Evolutionary conservation across 2,797 vertebrate species (phyloP), one percentile per base, ranked within the genome.

Genomic region (Acipenser oxyrinchus): DNA sequence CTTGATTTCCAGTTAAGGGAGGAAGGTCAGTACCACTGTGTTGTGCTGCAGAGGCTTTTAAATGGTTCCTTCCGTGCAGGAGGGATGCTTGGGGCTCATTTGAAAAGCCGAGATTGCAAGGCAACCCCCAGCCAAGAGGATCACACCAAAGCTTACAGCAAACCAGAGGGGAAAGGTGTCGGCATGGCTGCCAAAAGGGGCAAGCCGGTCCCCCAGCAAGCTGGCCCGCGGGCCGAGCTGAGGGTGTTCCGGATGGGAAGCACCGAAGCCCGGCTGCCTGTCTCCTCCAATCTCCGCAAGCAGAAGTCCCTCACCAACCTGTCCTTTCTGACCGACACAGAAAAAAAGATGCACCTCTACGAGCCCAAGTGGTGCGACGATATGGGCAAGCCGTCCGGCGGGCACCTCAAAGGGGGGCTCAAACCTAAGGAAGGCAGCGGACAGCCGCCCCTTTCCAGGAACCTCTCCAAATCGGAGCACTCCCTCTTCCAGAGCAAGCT

Each of bases 241-340:
- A 89, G 82, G 77, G 88, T 90, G 66, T 91, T 87, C 78, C 79
- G 83, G 58, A 83, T 84, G 10, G 73, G 82, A 8, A 71, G 82
- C 76, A 83, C 86, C 0, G 89, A 89, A 50, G 88, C 89, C 61
- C 87, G 88, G 12, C 88, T 87, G 70, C 92, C 90, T 2, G 86
- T 90, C 48, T 78, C 87, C 37, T 91, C 92, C 51, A 86, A 88
- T 76, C 91, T 97, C 68, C 92, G 94, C 75, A 95, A 96, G 76
- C 94, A 97, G 83, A 89, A 93, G 70, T 97, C 95, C 0, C 92
- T 97, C 23, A 93, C 85, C 79, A 97, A 96, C 84, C 87, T 97
- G 66, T 92, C 83, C 48, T 94, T 96, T 74, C 91, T 97, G 72
- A 97, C 94, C 0, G 95, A 96, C 73, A 88, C 93, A 1, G 94